phyloP scores from a whole-genome alignment of 2,113 vertebrate species.

The Myotis davidii region DNA sequence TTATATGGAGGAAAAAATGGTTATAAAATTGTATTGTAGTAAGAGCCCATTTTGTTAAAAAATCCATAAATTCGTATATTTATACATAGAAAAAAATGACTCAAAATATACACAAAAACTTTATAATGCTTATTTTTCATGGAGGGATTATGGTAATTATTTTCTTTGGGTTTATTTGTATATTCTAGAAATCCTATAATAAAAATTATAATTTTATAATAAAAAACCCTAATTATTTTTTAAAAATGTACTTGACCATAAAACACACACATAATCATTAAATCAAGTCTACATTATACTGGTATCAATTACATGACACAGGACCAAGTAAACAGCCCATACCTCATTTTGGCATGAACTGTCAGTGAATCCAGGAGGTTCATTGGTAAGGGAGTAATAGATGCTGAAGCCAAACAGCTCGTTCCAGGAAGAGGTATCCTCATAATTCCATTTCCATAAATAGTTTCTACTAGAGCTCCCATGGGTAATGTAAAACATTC shows the following conservation, averaged over 20 bases:
- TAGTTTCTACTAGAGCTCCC: constrained; percentile 98
- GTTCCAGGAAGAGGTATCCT: constrained; percentile 95
- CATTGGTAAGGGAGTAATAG: constrained; percentile 96
- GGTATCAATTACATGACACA: background rate
- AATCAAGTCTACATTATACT: background rate
- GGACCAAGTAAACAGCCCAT: background rate
- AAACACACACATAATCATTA: background rate
- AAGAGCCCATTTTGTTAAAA: background rate
- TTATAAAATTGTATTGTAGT: background rate
- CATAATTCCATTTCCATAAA: constrained; percentile 96
- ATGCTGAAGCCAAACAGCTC: constrained; percentile 95
- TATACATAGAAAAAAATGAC: background rate
- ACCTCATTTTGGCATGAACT: constrained; percentile 99
- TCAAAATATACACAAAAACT: background rate
- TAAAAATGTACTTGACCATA: background rate
- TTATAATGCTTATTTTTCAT: background rate
- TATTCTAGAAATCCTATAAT: constrained; percentile 1
- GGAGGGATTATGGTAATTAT: background rate
- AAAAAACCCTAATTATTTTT: background rate
- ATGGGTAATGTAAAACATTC: constrained; percentile 99
- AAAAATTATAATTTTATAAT: constrained; percentile 23
- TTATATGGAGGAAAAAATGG: background rate
- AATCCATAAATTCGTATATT: constrained; percentile 15
- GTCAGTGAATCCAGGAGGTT: constrained; percentile 98
- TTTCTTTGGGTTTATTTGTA: background rate